Evolutionary conservation across 1,140 invertebrate species (phyloP).

Genomic region (Procambarus virginalis): DNA sequence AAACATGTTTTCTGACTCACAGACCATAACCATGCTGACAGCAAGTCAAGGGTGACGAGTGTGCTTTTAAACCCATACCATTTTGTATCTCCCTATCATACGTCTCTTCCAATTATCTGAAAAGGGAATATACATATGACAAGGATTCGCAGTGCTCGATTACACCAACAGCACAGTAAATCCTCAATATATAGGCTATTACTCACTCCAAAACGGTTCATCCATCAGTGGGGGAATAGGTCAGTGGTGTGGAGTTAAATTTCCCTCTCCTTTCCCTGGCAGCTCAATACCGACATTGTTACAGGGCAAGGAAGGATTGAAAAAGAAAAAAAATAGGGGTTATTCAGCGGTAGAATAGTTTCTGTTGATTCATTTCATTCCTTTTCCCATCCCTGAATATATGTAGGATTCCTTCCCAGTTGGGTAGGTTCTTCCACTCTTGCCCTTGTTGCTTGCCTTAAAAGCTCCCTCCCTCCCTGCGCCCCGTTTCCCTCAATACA

Average conservation of each 20-base stretch:
- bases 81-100: not conserved
- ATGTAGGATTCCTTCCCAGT: no score
- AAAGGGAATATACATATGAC: not conserved
- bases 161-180: not conserved
- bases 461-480: no score
- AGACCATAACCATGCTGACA: no score
- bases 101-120: not conserved
- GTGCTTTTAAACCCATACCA: not conserved
- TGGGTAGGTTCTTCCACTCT: not conserved
- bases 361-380: no score
- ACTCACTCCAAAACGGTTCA: not conserved
- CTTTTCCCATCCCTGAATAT: no score
- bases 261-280: not conserved
- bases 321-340: no score
- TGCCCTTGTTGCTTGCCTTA: no score
- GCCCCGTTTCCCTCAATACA: no score
- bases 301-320: no score
- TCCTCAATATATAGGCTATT: not conserved
- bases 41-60: not conserved
- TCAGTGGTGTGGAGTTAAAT: not conserved
- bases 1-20: no score
- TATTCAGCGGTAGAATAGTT: no score
- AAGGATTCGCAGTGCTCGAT: not conserved
- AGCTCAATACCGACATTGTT: no score
- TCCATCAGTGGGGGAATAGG: constrained; percentile 1